Evolutionary conservation across 2,888 invertebrate genomes (phyloP), one percentile per base, ranked within the genome.

Genomic region (Leucophora obtusa): DNA sequence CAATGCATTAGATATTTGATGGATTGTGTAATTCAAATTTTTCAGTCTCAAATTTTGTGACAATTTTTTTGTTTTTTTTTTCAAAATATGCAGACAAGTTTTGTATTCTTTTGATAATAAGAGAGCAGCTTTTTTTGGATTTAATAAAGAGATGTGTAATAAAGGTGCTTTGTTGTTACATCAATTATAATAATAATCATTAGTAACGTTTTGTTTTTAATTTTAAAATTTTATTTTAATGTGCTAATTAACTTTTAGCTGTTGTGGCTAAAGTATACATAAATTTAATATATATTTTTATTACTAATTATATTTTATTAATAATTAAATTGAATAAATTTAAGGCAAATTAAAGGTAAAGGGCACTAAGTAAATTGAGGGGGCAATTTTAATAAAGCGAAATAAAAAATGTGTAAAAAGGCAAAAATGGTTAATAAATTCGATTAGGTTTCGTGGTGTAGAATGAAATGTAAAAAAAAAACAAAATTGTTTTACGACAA

Each of bases 341-440:
- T 87, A 88, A 88, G 87, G 87, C 87, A 88, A 87, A 87, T 83
- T 83, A 87, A 88, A 87, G 85, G 83, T 66, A 85, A 86, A 88
- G 88, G 87, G 87, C 88, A 87, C 87, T 87, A 85, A 85, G 85
- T 83, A 81, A 81, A 70, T 66, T 70, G 65, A n/a, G 85, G 85
- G 84, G 79, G 33, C 17, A 69, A 62, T 43, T 70, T 73, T 60
- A 85, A 82, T 74, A 35, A 81, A 77, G 73, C 73, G 56, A 70
- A 81, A 54, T 11, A 79, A 69, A 79, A 65, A 33, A 47, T 51
- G 17, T 65, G 21, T 60, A 58, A 73, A 77, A 81, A 81, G 76
- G 59, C 76, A 81, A 74, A 73, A 75, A 60, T 43, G 71, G 24
- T 70, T 80, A 86, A 84, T 85, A 69, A 84, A 83, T 83, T 82